phyloP scores from a whole-genome alignment of 2,797 vertebrate species.

The Muscicapa striata region DNA sequence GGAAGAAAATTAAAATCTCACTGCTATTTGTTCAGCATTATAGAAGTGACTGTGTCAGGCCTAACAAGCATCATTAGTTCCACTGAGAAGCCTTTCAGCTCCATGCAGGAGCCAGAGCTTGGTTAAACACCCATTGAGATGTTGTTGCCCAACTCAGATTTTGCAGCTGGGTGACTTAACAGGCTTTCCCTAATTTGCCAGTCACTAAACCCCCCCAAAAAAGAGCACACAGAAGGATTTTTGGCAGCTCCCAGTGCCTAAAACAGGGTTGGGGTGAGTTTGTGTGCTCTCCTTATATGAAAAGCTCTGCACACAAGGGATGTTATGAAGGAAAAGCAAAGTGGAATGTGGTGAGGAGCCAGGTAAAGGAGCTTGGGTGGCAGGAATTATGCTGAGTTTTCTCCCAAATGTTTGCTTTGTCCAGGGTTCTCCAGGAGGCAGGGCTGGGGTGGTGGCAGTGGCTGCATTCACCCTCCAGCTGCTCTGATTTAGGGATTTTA shows the following conservation, averaged over 20 bases:
- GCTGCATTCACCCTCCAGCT: background rate
- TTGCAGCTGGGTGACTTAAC: background rate
- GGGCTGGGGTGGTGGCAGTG: background rate
- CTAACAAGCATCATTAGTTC: constrained; percentile 21
- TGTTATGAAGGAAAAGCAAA: accelerated
- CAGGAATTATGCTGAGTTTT: accelerated
- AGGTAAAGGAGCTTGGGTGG: background rate
- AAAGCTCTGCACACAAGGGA: background rate
- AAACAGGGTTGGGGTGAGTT: background rate
- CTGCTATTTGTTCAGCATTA: background rate
- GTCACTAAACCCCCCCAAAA: background rate
- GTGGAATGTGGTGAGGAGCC: background rate
- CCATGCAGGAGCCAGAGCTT: background rate
- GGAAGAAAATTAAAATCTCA: background rate
- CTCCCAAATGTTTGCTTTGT: background rate
- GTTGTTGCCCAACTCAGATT: background rate
- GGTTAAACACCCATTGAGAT: background rate
- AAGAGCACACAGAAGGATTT: background rate
- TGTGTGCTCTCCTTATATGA: accelerated
- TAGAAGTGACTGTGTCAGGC: background rate
- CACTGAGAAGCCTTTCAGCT: constrained; percentile 12
- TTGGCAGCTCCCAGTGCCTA: background rate
- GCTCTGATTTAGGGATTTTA: background rate
- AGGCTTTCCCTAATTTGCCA: background rate
- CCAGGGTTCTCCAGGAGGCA: background rate